Base-by-base conservation (phyloP, 2,113 vertebrate genomes). In the Oplegnathus fasciatus region DNA sequence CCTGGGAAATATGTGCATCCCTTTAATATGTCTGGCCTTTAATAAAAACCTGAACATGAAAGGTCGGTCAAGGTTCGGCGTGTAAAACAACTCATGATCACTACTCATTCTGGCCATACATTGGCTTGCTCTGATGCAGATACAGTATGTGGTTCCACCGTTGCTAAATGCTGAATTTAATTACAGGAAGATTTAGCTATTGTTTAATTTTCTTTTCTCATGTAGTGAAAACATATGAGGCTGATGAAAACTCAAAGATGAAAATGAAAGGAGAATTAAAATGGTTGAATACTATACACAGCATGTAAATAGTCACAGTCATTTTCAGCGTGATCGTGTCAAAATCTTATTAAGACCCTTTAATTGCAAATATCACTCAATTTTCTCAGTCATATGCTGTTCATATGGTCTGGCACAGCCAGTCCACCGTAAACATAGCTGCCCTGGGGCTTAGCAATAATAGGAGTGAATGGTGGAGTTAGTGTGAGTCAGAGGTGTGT, bases 401-500 rank as follows among this genome's bases (percentile, higher is more conserved):
- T 93, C 65, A 87, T 91, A 84, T 83, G 78, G 55, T 65, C 71
- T 62, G 32, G 40, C 46, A 68, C 46, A 54, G 74, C 26, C 75
- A 61, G 66, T 80, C 76, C 74, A 26, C 74, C 26, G n/a, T 91
- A 89, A 91, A 91, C 89, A 91, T 54, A 5, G 76, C 75, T 20
- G 88, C 89, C 93, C 86, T 6, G 57, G 72, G 84, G 90, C 90
- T 80, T 42, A 42, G 83, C 67, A 65, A 83, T 91, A 91, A 93
- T 91, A 74, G 80, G 74, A 90, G 86, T 78, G 88, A 93, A 89
- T 75, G 75, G 74, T 87, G 71, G 86, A 82, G 86, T 92, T 89
- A 76, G 78, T 75, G 78, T 67, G 87, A 92, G 80, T 92, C 91
- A 91, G 88, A 91, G 75, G 83, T 91, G 89, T 81, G 86, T 88